Evolutionary conservation across 2,888 invertebrate genomes (phyloP).

Genomic region (Cantharis flavilabris): DNA sequence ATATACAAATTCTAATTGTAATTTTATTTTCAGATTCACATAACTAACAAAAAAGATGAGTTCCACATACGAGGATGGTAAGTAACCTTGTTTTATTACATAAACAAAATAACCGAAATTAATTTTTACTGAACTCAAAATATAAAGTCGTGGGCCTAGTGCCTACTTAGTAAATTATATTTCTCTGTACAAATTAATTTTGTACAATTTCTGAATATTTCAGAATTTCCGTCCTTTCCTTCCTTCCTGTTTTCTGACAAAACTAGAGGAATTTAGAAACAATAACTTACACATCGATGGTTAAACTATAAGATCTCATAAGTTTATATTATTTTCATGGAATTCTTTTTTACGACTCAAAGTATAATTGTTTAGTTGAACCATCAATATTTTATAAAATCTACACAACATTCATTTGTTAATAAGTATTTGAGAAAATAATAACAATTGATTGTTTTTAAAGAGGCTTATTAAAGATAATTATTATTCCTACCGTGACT

Average conservation of each 20-base stretch:
- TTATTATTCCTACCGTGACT: not conserved
- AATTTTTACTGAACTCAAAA: not conserved
- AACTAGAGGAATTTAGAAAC: not conserved
- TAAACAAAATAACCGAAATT: not conserved
- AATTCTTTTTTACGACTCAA: not conserved
- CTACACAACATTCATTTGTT: not conserved
- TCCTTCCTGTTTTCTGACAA: not conserved
- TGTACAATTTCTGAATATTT: not conserved
- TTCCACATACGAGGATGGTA: constrained; percentile 22
- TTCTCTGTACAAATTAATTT: not conserved
- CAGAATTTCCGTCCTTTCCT: not conserved
- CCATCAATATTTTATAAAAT: not conserved
- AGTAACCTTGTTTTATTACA: not conserved
- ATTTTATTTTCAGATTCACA: not conserved
- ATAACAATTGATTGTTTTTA: not conserved
- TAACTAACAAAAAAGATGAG: constrained; percentile 1
- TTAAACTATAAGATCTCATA: not conserved
- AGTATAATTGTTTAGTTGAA: not conserved
- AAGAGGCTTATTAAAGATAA: not conserved
- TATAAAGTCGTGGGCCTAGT: not conserved
- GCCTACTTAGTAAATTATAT: not conserved
- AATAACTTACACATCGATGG: not conserved
- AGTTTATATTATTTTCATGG: not conserved
- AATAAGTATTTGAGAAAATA: not conserved
- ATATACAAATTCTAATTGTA: not conserved